A percentile compares a stretch with the other conserved stretches of the same genome.
Evolutionary conservation across 2,113 vertebrate species (phyloP).

Genomic region (Dipodomys stephensi): DNA sequence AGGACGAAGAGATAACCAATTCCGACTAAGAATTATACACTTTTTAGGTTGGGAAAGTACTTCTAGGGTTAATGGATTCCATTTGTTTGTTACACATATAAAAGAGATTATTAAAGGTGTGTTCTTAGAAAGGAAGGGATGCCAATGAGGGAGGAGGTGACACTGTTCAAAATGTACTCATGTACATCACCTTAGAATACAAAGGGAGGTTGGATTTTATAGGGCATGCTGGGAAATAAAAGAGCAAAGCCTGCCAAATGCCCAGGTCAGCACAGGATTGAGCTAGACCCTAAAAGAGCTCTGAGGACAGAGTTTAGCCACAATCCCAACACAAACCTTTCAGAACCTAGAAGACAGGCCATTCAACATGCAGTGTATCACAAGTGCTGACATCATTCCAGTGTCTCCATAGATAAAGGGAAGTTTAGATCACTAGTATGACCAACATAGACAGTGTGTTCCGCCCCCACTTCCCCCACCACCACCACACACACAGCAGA

Average conservation of each 20-base stretch:
- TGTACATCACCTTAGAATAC: too few relatives aligned
- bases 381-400: too few relatives aligned
- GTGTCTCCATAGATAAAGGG: background rate
- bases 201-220: too few relatives aligned
- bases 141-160: too few relatives aligned
- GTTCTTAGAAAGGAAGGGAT: background rate
- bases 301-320: background rate
- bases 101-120: background rate
- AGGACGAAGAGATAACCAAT: background rate
- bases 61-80: background rate
- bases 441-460: background rate
- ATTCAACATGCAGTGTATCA: too few relatives aligned
- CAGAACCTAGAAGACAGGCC: background rate
- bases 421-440: background rate
- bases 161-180: too few relatives aligned
- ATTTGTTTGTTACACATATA: background rate
- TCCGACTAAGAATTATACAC: background rate
- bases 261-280: accelerated
- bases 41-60: background rate
- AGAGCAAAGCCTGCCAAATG: accelerated
- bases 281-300: background rate
- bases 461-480: background rate
- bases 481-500: too few relatives aligned
- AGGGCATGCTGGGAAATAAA: background rate
- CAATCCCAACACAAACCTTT: background rate